Evolutionary conservation across 2,888 invertebrate genomes (phyloP).

Genomic region (Philaethria dido): DNA sequence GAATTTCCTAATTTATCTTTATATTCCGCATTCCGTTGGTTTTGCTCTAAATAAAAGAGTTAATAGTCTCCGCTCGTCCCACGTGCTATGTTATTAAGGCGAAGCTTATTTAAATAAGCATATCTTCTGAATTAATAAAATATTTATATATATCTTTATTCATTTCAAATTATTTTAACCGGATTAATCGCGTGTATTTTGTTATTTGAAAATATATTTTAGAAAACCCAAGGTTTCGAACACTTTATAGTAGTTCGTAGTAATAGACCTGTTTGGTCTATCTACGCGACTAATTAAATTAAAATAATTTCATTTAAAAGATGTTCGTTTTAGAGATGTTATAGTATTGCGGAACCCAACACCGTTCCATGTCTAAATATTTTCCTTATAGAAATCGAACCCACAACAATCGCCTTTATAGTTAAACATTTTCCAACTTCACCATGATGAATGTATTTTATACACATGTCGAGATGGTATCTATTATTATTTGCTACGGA

Average conservation of each 20-base stretch:
- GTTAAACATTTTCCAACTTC: neutral
- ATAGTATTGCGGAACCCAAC: too few relatives aligned
- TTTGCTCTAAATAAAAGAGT: conserved; percentile 66
- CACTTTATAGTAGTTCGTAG: too few relatives aligned
- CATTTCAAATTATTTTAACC: too few relatives aligned
- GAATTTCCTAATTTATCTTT: conserved; percentile 51
- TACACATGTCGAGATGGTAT: neutral
- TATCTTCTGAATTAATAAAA: too few relatives aligned
- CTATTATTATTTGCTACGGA: conserved; percentile 13
- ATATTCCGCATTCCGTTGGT: conserved; percentile 68
- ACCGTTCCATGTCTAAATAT: neutral
- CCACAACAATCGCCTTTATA: neutral
- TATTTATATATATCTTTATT: too few relatives aligned
- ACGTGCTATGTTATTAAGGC: conserved; percentile 64
- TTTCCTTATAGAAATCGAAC: neutral
- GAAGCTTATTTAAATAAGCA: conserved; percentile 38
- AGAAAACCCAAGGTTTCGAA: too few relatives aligned
- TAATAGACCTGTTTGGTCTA: too few relatives aligned
- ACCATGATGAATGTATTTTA: neutral
- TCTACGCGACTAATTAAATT: too few relatives aligned
- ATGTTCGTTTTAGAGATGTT: too few relatives aligned
- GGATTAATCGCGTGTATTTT: too few relatives aligned
- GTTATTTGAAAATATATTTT: too few relatives aligned
- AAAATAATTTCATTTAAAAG: too few relatives aligned
- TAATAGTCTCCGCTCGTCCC: conserved; percentile 66